Percentiles rank a stretch among this genome's conserved stretches.
Evolutionary conservation across 2,888 invertebrate species (phyloP).

Genomic region (Limenitis camilla): DNA sequence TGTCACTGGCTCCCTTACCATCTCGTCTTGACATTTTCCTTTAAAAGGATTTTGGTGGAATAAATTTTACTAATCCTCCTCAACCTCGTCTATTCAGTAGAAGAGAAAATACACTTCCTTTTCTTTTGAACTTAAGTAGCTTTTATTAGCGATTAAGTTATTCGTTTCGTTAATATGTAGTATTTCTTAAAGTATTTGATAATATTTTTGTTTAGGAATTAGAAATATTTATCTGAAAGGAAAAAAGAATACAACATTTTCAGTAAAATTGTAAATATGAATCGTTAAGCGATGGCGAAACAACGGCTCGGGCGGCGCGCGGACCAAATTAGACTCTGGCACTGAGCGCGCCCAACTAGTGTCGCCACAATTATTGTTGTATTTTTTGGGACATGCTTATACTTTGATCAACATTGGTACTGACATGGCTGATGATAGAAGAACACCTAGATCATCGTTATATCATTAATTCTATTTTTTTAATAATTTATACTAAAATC

Average conservation of each 20-base stretch:
- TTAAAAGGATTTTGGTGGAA: too few species aligned
- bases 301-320: slow-evolving; percentile 31
- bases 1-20: too few species aligned
- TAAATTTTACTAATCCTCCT: too few species aligned
- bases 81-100: too few species aligned
- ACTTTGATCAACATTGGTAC: too few species aligned
- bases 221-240: neutral
- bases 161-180: too few species aligned
- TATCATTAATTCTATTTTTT: too few species aligned
- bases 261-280: slow-evolving; percentile 29
- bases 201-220: neutral
- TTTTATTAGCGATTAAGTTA: too few species aligned
- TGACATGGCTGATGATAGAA: neutral
- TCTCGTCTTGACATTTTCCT: too few species aligned
- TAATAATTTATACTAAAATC: too few species aligned
- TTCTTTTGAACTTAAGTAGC: too few species aligned
- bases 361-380: slow-evolving; percentile 23
- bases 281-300: slow-evolving; percentile 42
- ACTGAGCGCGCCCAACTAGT: slow-evolving; percentile 36
- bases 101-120: too few species aligned
- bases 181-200: neutral
- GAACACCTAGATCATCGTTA: neutral
- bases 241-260: slow-evolving; percentile 9
- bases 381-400: neutral
- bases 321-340: slow-evolving; percentile 59